These are phyloP conservation scores for Papilio polytes DNA, from an alignment of 1,140 invertebrate genomes.

Conservation along the genomic window DNA sequence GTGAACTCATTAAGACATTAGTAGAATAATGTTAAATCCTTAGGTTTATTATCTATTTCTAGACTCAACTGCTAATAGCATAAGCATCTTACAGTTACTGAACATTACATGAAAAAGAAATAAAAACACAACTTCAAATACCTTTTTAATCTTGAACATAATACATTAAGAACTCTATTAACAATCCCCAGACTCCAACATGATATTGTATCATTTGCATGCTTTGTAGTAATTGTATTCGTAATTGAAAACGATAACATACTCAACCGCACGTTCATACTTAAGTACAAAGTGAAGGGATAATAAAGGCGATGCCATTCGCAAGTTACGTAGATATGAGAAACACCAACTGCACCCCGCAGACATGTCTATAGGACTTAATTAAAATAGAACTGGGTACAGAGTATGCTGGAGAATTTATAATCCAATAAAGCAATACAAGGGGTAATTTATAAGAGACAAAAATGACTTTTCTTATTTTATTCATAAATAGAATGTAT, in stretches of 20 bases:
- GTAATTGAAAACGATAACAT: slow-evolving; percentile 30
- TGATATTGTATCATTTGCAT: not conserved
- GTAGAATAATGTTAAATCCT: too few species aligned
- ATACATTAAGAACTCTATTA: not conserved
- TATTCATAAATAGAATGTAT: too few species aligned
- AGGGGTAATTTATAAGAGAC: too few species aligned
- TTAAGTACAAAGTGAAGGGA: slow-evolving; percentile 45
- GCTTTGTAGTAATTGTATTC: slow-evolving; percentile 20
- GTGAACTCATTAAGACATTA: too few species aligned
- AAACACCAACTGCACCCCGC: slow-evolving; percentile 45
- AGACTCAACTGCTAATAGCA: not conserved
- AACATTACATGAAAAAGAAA: not conserved
- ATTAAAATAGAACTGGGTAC: slow-evolving; percentile 56
- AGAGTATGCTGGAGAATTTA: slow-evolving; percentile 10
- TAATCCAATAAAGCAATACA: not conserved
- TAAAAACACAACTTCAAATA: not conserved
- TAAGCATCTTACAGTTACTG: not conserved
- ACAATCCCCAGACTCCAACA: not conserved
- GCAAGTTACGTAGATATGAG: slow-evolving; percentile 54
- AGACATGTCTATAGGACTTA: slow-evolving; percentile 53
- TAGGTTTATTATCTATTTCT: too few species aligned
- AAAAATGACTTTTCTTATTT: too few species aligned
- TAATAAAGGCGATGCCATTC: slow-evolving; percentile 47
- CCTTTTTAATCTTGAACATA: not conserved
- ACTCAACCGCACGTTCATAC: slow-evolving; percentile 19